Evolutionary conservation across 2,888 invertebrate genomes (phyloP).

Genomic region (Eupithecia vulgata): DNA sequence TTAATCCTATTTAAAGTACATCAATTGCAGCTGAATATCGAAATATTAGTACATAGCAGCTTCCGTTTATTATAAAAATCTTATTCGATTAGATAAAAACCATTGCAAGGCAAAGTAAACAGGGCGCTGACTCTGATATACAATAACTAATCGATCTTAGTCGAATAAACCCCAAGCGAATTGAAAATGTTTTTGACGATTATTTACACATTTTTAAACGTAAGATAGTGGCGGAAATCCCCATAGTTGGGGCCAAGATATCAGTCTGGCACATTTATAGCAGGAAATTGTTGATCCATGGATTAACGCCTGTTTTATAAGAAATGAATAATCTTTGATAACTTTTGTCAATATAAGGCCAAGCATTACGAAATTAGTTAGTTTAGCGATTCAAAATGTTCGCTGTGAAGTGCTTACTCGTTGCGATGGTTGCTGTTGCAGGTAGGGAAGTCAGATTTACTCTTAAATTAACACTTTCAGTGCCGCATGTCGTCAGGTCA

Average conservation of each 20-base stretch:
- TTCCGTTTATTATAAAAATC: background rate
- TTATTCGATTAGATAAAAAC: slow-evolving; percentile 1
- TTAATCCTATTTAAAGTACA: no score
- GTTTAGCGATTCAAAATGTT: slow-evolving; percentile 59
- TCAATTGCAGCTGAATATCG: no score
- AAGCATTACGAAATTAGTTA: slow-evolving; percentile 32
- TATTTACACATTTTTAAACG: background rate
- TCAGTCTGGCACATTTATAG: slow-evolving; percentile 51
- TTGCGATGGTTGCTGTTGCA: slow-evolving; percentile 65
- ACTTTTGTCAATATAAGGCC: slow-evolving; percentile 60
- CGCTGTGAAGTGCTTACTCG: slow-evolving; percentile 58
- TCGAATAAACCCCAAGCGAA: background rate
- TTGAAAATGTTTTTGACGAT: background rate
- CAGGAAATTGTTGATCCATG: slow-evolving; percentile 29
- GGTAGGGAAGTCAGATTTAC: slow-evolving; percentile 52
- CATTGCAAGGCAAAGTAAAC: background rate
- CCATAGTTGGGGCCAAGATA: background rate
- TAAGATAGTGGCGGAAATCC: background rate
- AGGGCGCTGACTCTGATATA: background rate
- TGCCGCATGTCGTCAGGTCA: background rate
- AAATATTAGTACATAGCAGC: background rate
- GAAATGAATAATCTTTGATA: slow-evolving; percentile 55
- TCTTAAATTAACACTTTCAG: background rate
- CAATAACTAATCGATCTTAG: background rate
- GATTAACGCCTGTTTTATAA: slow-evolving; percentile 48